phyloP scores from a whole-genome alignment of 2,113 vertebrate genomes.

The Phrynocephalus versicolor region DNA sequence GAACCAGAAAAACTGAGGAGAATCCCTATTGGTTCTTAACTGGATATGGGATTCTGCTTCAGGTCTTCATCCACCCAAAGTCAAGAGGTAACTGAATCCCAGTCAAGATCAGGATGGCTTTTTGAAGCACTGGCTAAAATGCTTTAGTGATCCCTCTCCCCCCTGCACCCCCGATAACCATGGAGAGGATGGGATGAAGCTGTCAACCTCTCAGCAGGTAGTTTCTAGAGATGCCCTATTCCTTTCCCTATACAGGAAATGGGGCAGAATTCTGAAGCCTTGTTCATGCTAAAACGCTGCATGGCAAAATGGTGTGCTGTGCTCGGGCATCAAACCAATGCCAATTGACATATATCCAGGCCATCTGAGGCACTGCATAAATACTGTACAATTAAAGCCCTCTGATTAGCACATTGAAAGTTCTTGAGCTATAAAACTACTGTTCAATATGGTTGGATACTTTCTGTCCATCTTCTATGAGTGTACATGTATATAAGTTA shows the following conservation, averaged over 20 bases:
- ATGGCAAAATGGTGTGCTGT: no score
- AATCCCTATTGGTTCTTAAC: neutral
- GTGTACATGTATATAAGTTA: no score
- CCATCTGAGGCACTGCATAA: neutral
- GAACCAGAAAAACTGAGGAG: no score
- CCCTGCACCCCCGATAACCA: no score
- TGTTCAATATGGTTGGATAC: neutral
- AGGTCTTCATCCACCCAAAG: neutral
- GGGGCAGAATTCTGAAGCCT: no score
- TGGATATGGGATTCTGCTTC: neutral
- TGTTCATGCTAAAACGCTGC: no score
- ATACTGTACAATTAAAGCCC: no score
- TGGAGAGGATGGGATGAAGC: no score
- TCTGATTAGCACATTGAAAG: neutral
- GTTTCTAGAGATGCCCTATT: no score
- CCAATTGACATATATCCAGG: neutral
- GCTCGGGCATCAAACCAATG: no score
- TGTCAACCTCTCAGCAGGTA: no score
- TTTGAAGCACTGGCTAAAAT: neutral
- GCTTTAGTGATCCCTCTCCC: neutral
- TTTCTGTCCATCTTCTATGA: neutral
- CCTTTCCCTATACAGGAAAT: no score
- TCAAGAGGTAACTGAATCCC: neutral
- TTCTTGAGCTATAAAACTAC: neutral
- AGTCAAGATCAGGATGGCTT: neutral